Evolutionary conservation across 2,797 vertebrate species (phyloP).

Genomic region (Pelobates cultripes): DNA sequence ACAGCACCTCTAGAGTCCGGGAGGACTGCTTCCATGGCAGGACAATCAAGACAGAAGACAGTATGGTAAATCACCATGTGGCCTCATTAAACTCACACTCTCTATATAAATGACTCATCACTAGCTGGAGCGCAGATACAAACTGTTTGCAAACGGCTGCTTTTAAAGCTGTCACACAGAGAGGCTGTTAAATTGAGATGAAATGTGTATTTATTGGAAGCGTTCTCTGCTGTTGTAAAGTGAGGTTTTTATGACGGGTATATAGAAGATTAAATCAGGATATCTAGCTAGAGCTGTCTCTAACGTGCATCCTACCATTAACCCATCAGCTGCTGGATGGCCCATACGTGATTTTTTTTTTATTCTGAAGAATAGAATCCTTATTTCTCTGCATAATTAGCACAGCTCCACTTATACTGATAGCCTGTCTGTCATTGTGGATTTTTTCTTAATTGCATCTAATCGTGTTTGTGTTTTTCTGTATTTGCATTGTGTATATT

Average conservation of each 20-base stretch:
- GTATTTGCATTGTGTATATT: no score
- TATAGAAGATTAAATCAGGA: not conserved
- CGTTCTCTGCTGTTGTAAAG: slow-evolving; percentile 2
- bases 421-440: no score
- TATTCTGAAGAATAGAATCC: not conserved
- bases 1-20: slow-evolving; percentile 77
- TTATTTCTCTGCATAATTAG: not conserved
- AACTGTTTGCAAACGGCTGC: not conserved
- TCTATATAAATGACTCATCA: not conserved
- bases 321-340: not conserved
- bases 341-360: slow-evolving; percentile 33
- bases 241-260: not conserved
- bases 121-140: not conserved
- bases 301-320: slow-evolving; percentile 52
- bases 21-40: slow-evolving; percentile 88
- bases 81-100: not conserved
- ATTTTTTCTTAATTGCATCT: no score
- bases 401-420: no score
- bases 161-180: slow-evolving; percentile 2
- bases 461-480: no score
- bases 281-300: slow-evolving; percentile 28
- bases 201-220: slow-evolving; percentile 21
- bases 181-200: not conserved
- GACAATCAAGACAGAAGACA: slow-evolving; percentile 93
- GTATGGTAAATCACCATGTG: slow-evolving; percentile 80